Evolutionary conservation across 2,888 invertebrate genomes (phyloP).

Genomic region (Formica aserva): DNA sequence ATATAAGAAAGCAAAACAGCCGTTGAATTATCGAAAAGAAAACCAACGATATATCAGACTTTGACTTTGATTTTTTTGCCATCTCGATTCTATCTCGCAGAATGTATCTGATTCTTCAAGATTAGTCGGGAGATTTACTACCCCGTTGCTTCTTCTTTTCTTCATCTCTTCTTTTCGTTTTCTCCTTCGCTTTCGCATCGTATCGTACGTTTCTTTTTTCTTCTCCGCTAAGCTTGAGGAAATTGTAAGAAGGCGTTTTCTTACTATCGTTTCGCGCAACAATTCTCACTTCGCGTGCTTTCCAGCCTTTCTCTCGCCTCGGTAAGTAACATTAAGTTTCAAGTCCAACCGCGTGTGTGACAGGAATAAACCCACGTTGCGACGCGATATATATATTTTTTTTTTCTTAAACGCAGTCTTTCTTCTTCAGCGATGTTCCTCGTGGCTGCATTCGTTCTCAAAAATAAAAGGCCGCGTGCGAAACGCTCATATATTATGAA

Average conservation of each 20-base stretch:
- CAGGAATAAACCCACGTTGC: constrained; percentile 1
- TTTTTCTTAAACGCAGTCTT: background rate
- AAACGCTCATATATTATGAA: background rate
- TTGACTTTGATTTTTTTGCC: background rate
- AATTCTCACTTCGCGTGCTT: constrained; percentile 7
- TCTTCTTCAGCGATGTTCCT: background rate
- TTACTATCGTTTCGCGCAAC: background rate
- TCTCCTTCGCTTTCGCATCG: background rate
- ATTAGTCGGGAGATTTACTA: constrained; percentile 4
- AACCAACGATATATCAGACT: background rate
- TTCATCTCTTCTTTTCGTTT: background rate
- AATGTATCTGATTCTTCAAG: constrained; percentile 11
- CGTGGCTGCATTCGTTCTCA: background rate
- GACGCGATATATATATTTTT: background rate
- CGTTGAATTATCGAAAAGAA: background rate
- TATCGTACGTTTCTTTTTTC: background rate
- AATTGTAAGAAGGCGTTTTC: constrained; percentile 10
- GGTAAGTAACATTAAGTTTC: background rate
- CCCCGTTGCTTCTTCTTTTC: background rate
- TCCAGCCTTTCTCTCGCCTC: background rate
- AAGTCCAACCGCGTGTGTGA: background rate
- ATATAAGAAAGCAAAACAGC: background rate
- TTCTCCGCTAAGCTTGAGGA: background rate
- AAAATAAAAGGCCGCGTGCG: constrained; percentile 5
- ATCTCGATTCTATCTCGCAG: background rate